These are phyloP conservation scores for Gopherus flavomarginatus DNA, from an alignment of 2,113 vertebrate species.

Conservation along the genomic window DNA sequence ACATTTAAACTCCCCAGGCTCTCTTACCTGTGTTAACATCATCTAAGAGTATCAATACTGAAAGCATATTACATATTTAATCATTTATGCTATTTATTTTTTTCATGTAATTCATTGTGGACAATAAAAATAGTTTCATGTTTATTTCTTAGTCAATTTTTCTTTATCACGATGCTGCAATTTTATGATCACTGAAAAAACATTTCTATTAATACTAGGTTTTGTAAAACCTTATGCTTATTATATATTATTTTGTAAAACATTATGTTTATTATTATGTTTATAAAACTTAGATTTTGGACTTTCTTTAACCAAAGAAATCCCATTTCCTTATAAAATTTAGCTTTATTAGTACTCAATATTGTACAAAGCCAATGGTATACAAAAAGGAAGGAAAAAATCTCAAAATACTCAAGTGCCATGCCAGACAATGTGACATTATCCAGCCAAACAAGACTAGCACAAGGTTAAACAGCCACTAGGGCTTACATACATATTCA, in stretches of 20 bases:
- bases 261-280: neutral
- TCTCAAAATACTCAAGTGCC: neutral
- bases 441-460: neutral
- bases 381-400: neutral
- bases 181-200: neutral
- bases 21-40: neutral
- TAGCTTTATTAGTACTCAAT: neutral
- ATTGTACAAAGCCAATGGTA: neutral
- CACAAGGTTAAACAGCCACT: neutral
- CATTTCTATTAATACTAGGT: neutral
- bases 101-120: neutral
- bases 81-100: neutral
- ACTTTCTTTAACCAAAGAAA: neutral
- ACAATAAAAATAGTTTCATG: neutral
- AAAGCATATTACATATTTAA: neutral
- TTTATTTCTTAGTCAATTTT: neutral
- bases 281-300: neutral
- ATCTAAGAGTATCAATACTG: neutral
- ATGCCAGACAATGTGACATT: neutral
- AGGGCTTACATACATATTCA: neutral
- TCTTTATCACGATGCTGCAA: neutral
- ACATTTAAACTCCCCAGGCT: neutral
- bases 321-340: neutral
- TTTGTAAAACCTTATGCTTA: neutral
- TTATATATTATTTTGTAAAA: too few relatives aligned